Evolutionary conservation across 2,888 invertebrate genomes (phyloP), one percentile per base, ranked within the genome.

Genomic region (Silvanus unidentatus): DNA sequence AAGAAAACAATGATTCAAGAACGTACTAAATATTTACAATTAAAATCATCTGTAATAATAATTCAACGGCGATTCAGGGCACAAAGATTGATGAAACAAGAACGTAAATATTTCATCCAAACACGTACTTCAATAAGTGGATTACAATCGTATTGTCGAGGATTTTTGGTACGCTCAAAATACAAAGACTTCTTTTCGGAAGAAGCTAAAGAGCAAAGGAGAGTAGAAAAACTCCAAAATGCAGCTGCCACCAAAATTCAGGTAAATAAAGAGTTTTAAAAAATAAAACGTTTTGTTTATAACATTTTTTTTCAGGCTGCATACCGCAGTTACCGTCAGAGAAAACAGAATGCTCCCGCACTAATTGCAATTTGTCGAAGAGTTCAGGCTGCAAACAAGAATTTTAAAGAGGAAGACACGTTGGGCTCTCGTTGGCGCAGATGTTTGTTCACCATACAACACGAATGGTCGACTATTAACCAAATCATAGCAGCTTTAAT

Each of bases 161-260:
- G 51, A n/a, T 62, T 49, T 52, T 51, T 63, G 39, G 55, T 59
- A 14, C 54, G 57, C 15, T 48, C 52, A 5, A 65, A 69, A 42
- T 61, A 58, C 41, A 50, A 48, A 2, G 41, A 52, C 9, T 47
- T 52, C 11, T 52, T 65, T n/a, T 59, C 57, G 4, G 43, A 48
- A 6, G 64, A 62, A 41, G 64, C 60, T 14, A 47, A 51, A 27
- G 62, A 69, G 69, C 45, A 70, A 66, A 53, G 74, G 74, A 55
- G 64, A 75, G 38, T 61, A 70, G 43, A 68, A 64, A 41, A 69
- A 22, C 22, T 66, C 71, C 50, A 57, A 49, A 54, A 39, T 44
- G 72, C 71, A 50, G 82, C 85, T 2, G 83, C 81, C 9, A 73
- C 73, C 1, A 75, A 76, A 59, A 85, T 86, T 58, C 86, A 86